A percentile compares a stretch with the other conserved stretches of the same genome.
Conservation (phyloP, 2,888 invertebrate species). For the Eretmocerus hayati region DNA sequence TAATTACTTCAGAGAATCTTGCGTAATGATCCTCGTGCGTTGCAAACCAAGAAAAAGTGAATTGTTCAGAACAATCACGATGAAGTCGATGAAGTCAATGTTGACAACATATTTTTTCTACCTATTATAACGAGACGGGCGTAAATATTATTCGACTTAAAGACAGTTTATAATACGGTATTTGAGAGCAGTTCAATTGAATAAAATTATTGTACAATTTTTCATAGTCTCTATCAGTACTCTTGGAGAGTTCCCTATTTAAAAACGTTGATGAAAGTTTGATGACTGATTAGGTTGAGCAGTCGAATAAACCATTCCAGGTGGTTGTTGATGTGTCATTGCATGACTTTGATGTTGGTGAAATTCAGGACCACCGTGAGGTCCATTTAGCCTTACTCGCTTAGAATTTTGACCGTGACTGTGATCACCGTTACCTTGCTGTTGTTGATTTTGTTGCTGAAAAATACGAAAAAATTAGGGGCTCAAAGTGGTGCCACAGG, state of each 20-base stretch:
- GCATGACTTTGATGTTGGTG: conserved; percentile 45
- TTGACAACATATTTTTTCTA: no score
- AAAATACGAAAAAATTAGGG: conserved; percentile 12
- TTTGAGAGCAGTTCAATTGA: no score
- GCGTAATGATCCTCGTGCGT: no score
- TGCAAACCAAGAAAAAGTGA: no score
- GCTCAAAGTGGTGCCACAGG: no score
- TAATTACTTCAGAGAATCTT: no score
- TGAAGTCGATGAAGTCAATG: no score
- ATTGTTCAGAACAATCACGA: no score
- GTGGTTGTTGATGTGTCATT: conserved; percentile 44
- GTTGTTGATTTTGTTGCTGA: conserved; percentile 44
- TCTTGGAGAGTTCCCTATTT: conserved; percentile 21
- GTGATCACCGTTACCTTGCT: conserved; percentile 47
- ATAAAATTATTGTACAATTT: conserved; percentile 14
- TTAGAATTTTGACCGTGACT: conserved; percentile 57
- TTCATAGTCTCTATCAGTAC: conserved; percentile 8
- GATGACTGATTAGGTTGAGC: conserved; percentile 43
- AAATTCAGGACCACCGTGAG: conserved; percentile 47
- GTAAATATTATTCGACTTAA: no score
- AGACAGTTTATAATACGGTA: no score
- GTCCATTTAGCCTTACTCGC: conserved; percentile 59
- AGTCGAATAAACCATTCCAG: conserved; percentile 44
- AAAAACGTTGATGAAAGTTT: conserved; percentile 45
- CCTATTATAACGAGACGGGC: no score